phyloP scores from a whole-genome alignment of 1,140 invertebrate genomes.

The Dendroctonus valens region DNA sequence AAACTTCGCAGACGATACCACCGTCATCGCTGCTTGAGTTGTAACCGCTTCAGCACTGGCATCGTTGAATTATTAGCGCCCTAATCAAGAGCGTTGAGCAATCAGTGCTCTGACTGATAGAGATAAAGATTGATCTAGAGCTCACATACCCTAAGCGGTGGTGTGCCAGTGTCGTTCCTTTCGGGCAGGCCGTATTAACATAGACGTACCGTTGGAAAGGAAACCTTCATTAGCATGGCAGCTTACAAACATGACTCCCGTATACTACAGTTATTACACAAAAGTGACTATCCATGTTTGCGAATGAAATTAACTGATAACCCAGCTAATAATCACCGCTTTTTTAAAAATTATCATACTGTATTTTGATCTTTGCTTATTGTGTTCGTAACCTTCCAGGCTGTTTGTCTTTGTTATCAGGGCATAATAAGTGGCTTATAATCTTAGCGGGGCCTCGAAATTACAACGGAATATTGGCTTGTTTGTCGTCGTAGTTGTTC shows the following conservation, averaged over 20 bases:
- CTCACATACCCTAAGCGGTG: too few species aligned
- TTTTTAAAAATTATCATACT: slow-evolving; percentile 32
- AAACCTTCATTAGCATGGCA: background rate
- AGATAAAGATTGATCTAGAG: too few species aligned
- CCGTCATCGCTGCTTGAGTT: too few species aligned
- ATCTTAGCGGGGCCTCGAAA: slow-evolving; percentile 22
- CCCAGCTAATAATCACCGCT: slow-evolving; percentile 20
- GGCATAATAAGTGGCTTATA: slow-evolving; percentile 21
- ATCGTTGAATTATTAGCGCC: too few species aligned
- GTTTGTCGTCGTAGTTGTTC: slow-evolving; percentile 9
- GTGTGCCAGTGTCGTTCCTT: too few species aligned
- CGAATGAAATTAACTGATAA: slow-evolving; percentile 29
- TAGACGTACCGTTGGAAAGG: too few species aligned
- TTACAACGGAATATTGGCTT: slow-evolving; percentile 24
- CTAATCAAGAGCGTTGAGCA: too few species aligned
- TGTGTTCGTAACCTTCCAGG: slow-evolving; percentile 29
- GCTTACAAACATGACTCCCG: background rate
- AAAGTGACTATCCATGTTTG: slow-evolving; percentile 29
- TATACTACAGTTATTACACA: slow-evolving; percentile 29
- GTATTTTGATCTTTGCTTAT: slow-evolving; percentile 29
- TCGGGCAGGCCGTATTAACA: too few species aligned
- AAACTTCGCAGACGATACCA: too few species aligned
- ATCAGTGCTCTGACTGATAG: too few species aligned
- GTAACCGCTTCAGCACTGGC: too few species aligned
- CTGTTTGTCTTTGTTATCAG: slow-evolving; percentile 30